A percentile compares a stretch with the other conserved stretches of the same genome.
Conservation (phyloP, 2,113 vertebrate species). For the Nothocercus nigrocapillus region DNA sequence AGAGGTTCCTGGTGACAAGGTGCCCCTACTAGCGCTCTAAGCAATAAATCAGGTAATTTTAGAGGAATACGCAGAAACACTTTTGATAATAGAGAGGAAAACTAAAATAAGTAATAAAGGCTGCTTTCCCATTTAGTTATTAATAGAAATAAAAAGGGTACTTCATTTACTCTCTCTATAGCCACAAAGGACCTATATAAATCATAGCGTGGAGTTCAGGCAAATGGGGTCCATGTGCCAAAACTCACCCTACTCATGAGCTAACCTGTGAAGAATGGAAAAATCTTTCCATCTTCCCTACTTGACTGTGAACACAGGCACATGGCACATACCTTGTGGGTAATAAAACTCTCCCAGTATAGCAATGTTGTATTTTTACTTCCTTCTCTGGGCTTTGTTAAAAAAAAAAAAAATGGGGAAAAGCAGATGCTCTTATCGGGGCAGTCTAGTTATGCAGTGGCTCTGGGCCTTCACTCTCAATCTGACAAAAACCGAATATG, state of each 20-base stretch:
- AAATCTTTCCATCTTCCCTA: not conserved
- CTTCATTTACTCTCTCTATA: not conserved
- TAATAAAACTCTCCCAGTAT: not conserved
- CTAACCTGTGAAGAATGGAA: slow-evolving; percentile 12
- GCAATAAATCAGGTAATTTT: not conserved
- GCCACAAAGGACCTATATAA: not conserved
- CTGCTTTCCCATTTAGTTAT: not conserved
- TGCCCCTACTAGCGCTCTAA: fast-evolving
- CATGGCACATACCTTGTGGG: not conserved
- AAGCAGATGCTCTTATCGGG: not conserved
- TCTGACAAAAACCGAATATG: slow-evolving; percentile 57
- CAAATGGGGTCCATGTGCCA: not conserved
- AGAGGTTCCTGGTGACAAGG: not conserved
- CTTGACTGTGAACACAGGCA: not conserved
- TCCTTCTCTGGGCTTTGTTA: slow-evolving; percentile 6
- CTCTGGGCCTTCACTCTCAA: not conserved
- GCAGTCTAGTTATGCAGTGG: not conserved
- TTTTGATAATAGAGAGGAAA: not conserved
- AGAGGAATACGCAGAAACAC: not conserved
- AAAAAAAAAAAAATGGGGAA: not conserved
- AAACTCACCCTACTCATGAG: not conserved
- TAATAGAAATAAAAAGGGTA: not conserved
- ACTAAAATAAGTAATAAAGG: not conserved
- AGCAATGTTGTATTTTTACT: not conserved
- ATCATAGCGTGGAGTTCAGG: not conserved